phyloP scores from a whole-genome alignment of 2,113 vertebrate genomes.

The Myotis davidii region DNA sequence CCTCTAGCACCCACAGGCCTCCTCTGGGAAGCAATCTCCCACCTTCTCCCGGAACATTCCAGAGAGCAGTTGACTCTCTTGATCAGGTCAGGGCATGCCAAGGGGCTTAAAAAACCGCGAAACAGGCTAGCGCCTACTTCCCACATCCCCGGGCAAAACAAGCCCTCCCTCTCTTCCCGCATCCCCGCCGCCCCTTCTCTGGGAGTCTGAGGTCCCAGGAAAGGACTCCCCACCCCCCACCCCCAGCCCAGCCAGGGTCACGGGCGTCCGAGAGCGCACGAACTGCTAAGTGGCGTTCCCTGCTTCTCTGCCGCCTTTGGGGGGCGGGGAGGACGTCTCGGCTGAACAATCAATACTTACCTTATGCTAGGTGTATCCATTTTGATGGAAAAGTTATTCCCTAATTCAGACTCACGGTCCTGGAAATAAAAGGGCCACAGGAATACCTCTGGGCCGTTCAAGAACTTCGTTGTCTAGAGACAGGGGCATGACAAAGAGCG shows the following conservation, averaged over 20 bases:
- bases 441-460: neutral
- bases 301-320: neutral
- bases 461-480: neutral
- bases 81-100: constrained; percentile 80
- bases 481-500: neutral
- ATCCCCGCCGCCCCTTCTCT: neutral
- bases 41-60: constrained; percentile 79
- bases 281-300: neutral
- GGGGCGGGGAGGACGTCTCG: neutral
- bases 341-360: neutral
- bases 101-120: constrained; percentile 74
- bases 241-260: neutral
- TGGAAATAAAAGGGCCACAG: neutral
- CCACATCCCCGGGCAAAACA: constrained; percentile 18
- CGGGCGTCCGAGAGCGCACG: neutral
- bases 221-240: neutral
- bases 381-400: neutral
- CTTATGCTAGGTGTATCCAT: neutral
- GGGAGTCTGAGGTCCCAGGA: neutral
- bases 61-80: constrained; percentile 71
- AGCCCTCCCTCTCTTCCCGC: neutral
- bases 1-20: constrained; percentile 70
- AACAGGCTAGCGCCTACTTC: constrained; percentile 59
- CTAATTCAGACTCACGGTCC: neutral
- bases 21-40: constrained; percentile 62